Base-by-base conservation (phyloP, 2,113 vertebrate species). In the Aleadryas rufinucha region DNA sequence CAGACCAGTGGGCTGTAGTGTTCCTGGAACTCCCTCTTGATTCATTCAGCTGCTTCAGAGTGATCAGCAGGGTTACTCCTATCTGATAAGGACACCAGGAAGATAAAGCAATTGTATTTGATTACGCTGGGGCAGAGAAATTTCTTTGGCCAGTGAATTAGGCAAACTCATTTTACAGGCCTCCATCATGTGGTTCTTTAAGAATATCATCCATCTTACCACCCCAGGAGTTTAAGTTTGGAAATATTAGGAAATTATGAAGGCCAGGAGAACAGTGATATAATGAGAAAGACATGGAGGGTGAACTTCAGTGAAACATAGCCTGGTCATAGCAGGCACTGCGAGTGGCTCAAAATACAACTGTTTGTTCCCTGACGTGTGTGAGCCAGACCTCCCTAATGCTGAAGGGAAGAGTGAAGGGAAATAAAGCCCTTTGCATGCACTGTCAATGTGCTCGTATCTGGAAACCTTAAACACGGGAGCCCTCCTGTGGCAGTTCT, bases 401-500 rank as follows among this genome's bases (percentile, higher is more conserved):
- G n/a, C 42, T 35, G 50, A 83, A 90, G 54, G 28, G 27, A 70
- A 77, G 49, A 89, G 68, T 1, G 3, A 27, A 23, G 30, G 44
- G 47, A 75, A 92, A 95, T 85, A 83, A 94, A 96, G 86, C 44
- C 69, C 59, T 37, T 77, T 9, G 4, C 53, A 24, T 0, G 0
- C 12, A 10, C 14, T n/a, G 37, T 21, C 42, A 33, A 3, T 0
- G 4, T 0, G 3, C 71, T 52, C 2, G 0, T 19, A 26, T 79
- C 49, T 60, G 30, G 57, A 97, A 97, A 94, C 41, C 82, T 97
- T 95, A 89, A 72, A 9, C 80, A 20, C 75, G 96, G 89, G 97
- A 94, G 97, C 97, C 97, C 98, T 97, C 97, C 95, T 94, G 97
- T 97, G 97, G 97, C 57, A 71, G 80, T 8, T 85, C 68, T 57